Evolutionary conservation across 2,888 invertebrate genomes (phyloP).

Genomic region (Xestoiulus laeticollis): DNA sequence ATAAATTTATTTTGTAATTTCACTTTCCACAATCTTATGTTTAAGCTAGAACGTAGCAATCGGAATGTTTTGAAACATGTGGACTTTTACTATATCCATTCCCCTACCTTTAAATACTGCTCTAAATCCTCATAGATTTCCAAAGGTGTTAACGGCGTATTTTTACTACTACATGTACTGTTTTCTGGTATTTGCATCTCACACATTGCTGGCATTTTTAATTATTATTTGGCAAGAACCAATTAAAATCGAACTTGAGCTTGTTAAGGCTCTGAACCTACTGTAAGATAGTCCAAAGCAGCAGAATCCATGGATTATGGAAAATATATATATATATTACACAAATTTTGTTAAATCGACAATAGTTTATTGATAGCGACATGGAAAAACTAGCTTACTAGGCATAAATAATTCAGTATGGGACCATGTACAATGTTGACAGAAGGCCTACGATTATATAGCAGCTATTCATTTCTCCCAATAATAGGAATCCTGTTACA

Average conservation of each 20-base stretch:
- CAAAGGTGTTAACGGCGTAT: slow-evolving; percentile 46
- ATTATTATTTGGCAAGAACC: not conserved
- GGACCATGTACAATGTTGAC: not conserved
- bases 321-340: not conserved
- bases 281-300: not conserved
- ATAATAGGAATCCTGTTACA: not conserved
- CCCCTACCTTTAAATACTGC: slow-evolving; percentile 52
- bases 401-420: not conserved
- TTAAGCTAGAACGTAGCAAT: too few relatives aligned
- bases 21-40: too few relatives aligned
- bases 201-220: not conserved
- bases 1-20: too few relatives aligned
- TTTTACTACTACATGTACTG: not conserved
- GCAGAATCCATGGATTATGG: not conserved
- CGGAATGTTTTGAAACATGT: too few relatives aligned
- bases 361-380: not conserved
- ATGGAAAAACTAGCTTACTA: not conserved
- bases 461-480: not conserved
- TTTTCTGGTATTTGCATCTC: slow-evolving; percentile 14
- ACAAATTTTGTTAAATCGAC: slow-evolving; percentile 26
- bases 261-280: not conserved
- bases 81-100: too few relatives aligned
- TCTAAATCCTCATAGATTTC: slow-evolving; percentile 54
- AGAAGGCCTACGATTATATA: not conserved
- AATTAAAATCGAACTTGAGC: not conserved